These are phyloP conservation scores for Condylostylus longicornis DNA, from an alignment of 1,140 invertebrate species.

Conservation along the genomic window DNA sequence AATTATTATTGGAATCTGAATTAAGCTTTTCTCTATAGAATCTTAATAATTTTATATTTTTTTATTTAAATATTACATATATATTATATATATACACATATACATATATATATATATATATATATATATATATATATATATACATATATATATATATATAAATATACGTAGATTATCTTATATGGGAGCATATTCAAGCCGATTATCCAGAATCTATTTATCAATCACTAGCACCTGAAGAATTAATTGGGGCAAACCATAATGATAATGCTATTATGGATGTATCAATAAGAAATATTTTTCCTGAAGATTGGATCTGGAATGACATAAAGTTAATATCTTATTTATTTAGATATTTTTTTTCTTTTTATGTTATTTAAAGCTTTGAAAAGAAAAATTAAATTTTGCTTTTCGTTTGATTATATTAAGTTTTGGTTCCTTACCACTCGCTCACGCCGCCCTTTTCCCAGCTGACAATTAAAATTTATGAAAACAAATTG, in stretches of 20 bases:
- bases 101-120: too few relatives aligned
- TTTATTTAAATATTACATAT: too few relatives aligned
- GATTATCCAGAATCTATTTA: not conserved
- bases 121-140: not conserved
- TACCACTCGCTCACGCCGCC: too few relatives aligned
- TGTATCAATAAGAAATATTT: not conserved
- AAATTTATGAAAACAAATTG: not conserved
- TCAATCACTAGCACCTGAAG: not conserved
- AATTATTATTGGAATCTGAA: too few relatives aligned
- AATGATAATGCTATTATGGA: too few relatives aligned
- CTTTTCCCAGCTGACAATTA: too few relatives aligned
- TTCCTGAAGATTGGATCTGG: not conserved
- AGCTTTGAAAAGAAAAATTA: not conserved
- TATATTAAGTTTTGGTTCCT: too few relatives aligned
- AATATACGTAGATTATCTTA: not conserved
- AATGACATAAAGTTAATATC: not conserved
- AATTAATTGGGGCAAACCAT: too few relatives aligned
- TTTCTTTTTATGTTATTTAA: not conserved
- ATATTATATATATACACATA: too few relatives aligned
- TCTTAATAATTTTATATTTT: too few relatives aligned
- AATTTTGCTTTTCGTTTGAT: too few relatives aligned
- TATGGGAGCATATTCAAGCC: not conserved
- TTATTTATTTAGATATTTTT: not conserved
- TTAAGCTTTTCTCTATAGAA: too few relatives aligned
- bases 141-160: not conserved